phyloP scores from a whole-genome alignment of 2,113 vertebrate species.

The Ptilonorhynchus violaceus region DNA sequence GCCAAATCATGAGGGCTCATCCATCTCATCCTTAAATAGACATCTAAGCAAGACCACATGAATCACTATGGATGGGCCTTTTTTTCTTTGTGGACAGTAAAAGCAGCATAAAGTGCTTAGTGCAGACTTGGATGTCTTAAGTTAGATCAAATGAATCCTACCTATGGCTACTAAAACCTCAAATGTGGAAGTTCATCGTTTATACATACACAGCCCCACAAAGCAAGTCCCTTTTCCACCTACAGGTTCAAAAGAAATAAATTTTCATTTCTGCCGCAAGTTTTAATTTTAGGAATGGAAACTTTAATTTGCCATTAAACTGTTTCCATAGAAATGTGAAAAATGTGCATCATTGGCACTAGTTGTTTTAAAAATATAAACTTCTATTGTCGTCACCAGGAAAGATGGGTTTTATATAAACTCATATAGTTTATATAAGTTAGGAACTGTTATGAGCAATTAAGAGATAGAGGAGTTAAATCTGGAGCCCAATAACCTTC shows the following conservation, averaged over 20 bases:
- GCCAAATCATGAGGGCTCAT: neutral
- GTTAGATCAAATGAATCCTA: neutral
- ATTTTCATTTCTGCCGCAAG: neutral
- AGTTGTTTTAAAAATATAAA: neutral
- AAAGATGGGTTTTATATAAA: neutral
- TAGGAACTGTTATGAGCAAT: neutral
- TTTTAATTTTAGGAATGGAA: neutral
- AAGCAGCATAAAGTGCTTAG: neutral
- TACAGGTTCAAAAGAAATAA: neutral
- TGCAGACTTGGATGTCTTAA: neutral
- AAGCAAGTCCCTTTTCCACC: neutral
- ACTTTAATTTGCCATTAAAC: neutral
- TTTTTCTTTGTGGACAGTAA: neutral
- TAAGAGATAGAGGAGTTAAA: slow-evolving; percentile 7
- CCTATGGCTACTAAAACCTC: neutral
- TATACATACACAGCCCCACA: neutral
- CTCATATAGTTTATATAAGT: neutral
- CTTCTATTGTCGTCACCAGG: neutral
- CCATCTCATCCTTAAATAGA: neutral
- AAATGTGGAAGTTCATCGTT: neutral
- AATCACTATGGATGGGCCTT: neutral
- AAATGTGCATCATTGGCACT: neutral
- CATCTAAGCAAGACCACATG: neutral
- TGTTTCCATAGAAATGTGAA: neutral
- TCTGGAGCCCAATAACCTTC: slow-evolving; percentile 14